Evolutionary conservation across 2,113 vertebrate genomes (phyloP).

Genomic region (Delphinapterus leucas): DNA sequence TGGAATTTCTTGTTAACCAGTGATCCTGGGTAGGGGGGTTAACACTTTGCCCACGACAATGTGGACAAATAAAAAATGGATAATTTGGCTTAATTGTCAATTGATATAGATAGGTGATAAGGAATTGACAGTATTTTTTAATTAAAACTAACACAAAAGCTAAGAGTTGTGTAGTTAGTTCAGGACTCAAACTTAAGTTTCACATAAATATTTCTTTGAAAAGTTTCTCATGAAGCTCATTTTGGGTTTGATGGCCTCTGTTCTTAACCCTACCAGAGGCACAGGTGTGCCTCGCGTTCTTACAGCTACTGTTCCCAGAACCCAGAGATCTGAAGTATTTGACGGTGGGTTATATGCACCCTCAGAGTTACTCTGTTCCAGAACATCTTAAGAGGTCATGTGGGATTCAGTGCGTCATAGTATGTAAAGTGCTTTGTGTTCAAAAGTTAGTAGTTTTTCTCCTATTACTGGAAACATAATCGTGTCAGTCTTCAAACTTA

Average conservation of each 20-base stretch:
- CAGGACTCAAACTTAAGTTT: background rate
- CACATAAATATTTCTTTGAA: background rate
- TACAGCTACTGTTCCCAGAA: background rate
- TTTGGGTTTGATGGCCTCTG: slow-evolving; percentile 23
- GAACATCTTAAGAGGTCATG: background rate
- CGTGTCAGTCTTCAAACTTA: slow-evolving; percentile 19
- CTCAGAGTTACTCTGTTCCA: background rate
- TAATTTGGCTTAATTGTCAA: background rate
- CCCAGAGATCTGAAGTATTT: background rate
- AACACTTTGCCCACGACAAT: background rate
- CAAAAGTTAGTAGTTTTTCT: slow-evolving; percentile 5
- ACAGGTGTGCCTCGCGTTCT: background rate
- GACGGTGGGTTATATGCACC: background rate
- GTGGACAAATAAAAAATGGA: background rate
- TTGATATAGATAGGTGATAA: background rate
- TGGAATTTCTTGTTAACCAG: background rate
- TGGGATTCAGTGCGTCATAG: background rate
- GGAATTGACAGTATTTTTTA: background rate
- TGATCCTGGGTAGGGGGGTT: background rate
- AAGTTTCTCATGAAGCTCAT: background rate
- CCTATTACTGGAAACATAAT: background rate
- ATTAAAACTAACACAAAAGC: background rate
- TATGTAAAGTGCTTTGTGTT: background rate
- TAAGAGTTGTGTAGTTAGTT: background rate
- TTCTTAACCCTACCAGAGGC: background rate